Conservation (phyloP, 2,888 invertebrate genomes). For the Dione juno region DNA sequence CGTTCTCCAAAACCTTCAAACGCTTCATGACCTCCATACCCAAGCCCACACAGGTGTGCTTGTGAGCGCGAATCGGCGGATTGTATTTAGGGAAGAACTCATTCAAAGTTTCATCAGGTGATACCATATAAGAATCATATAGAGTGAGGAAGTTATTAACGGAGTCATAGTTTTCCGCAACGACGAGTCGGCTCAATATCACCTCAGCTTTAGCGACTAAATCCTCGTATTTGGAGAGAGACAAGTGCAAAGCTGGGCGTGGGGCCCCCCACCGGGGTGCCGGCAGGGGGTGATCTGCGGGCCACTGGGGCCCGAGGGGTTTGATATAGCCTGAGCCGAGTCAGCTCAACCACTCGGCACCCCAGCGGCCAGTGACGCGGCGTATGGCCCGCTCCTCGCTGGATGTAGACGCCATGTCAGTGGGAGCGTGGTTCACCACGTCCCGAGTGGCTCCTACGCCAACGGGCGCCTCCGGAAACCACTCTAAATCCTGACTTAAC, state of each 20-base stretch:
- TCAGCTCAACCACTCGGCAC: conserved; percentile 98
- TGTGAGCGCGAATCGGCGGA: conserved; percentile 91
- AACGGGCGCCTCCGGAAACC: conserved; percentile 73
- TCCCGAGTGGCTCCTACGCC: conserved; percentile 76
- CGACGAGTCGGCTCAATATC: conserved; percentile 91
- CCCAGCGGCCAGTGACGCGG: conserved; percentile 92
- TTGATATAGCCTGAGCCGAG: conserved; percentile 86
- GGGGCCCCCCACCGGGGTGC: conserved; percentile 77
- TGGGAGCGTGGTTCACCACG: conserved; percentile 61
- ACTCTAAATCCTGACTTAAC: conserved; percentile 79
- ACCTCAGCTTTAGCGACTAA: conserved; percentile 92
- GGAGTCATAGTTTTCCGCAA: conserved; percentile 94
- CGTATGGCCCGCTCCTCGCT: conserved; percentile 77
- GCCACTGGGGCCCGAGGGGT: conserved; percentile 68
- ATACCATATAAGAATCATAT: conserved; percentile 86
- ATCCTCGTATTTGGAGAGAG: conserved; percentile 91
- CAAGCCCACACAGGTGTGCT: conserved; percentile 95
- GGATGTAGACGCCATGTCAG: conserved; percentile 66
- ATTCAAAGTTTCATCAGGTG: conserved; percentile 86
- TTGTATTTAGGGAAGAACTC: conserved; percentile 92
- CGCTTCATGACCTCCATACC: conserved; percentile 92
- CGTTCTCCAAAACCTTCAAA: conserved; percentile 84
- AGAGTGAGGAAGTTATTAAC: conserved; percentile 91
- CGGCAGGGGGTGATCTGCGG: conserved; percentile 78
- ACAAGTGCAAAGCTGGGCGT: conserved; percentile 87